Evolutionary conservation across 2,888 invertebrate species (phyloP).

Genomic region (Lithophane socia): DNA sequence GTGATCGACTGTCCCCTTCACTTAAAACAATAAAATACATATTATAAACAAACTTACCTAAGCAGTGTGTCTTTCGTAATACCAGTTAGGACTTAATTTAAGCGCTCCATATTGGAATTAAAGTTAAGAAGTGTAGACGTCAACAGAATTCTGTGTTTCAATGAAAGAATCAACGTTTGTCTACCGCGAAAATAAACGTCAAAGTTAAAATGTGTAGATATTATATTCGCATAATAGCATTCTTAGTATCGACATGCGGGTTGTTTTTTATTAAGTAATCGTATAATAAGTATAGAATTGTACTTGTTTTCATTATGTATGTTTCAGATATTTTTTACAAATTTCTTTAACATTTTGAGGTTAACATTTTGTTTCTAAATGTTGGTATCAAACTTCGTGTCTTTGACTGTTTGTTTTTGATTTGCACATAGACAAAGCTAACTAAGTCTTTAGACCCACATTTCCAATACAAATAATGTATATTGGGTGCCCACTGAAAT

Average conservation of each 20-base stretch:
- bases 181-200: constrained; percentile 74
- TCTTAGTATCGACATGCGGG: neutral
- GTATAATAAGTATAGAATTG: neutral
- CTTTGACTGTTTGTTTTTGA: constrained; percentile 15
- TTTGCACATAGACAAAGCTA: constrained; percentile 12
- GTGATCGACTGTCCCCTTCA: constrained; percentile 66
- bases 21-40: constrained; percentile 35
- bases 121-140: constrained; percentile 67
- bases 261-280: neutral
- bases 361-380: constrained; percentile 46
- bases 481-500: no score
- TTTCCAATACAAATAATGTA: no score
- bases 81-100: constrained; percentile 38
- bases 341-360: constrained; percentile 30
- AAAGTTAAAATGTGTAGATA: constrained; percentile 54
- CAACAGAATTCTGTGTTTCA: constrained; percentile 67
- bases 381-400: constrained; percentile 39
- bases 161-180: constrained; percentile 62
- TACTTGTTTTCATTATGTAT: neutral
- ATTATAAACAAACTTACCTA: constrained; percentile 64
- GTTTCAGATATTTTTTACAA: neutral
- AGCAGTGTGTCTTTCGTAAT: constrained; percentile 14
- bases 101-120: constrained; percentile 32
- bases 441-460: neutral
- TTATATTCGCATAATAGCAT: neutral